phyloP scores from a whole-genome alignment of 1,140 invertebrate genomes.

The Nasonia longicornis region DNA sequence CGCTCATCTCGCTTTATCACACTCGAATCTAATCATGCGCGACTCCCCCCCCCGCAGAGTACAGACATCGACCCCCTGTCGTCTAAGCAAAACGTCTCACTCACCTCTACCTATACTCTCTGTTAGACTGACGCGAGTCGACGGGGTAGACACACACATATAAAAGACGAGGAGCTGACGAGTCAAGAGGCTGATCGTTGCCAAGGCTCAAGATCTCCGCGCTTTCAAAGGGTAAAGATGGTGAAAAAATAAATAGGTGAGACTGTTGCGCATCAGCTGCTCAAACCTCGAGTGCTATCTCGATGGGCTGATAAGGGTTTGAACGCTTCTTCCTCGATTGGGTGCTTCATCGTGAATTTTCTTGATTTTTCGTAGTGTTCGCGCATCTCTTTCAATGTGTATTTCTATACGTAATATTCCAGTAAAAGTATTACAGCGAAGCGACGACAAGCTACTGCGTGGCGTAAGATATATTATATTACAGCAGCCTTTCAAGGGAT shows the following conservation, averaged over 20 bases:
- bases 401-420: too few relatives aligned
- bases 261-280: not conserved
- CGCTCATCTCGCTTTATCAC: not conserved
- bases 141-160: not conserved
- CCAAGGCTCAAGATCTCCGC: not conserved
- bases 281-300: too few relatives aligned
- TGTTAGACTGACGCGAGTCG: not conserved
- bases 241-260: not conserved
- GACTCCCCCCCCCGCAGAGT: not conserved
- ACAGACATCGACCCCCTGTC: not conserved
- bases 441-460: too few relatives aligned
- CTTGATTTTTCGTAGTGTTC: too few relatives aligned
- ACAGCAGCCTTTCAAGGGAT: too few relatives aligned
- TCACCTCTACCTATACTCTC: not conserved
- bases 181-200: slow-evolving; percentile 8
- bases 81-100: not conserved
- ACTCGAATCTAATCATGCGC: slow-evolving; percentile 15
- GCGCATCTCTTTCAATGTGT: too few relatives aligned
- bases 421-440: too few relatives aligned
- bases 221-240: not conserved
- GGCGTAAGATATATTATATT: too few relatives aligned
- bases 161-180: not conserved
- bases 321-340: too few relatives aligned
- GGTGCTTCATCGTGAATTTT: too few relatives aligned
- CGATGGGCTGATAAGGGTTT: too few relatives aligned